A percentile compares a stretch with the other conserved stretches of the same genome.
Conservation (phyloP, 2,113 vertebrate species). For the Clupea harengus region DNA sequence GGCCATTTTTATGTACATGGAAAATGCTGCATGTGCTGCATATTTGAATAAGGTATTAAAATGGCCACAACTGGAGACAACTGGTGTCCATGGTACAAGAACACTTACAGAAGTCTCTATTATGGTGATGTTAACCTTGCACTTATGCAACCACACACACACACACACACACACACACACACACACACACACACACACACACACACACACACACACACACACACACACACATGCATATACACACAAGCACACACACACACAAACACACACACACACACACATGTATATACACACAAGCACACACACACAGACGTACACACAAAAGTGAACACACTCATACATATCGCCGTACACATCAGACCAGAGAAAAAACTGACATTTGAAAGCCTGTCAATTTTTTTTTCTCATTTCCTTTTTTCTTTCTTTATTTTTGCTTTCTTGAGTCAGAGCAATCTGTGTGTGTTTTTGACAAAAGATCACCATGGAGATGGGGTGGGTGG, state of each 20-base stretch:
- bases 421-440: neutral
- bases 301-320: neutral
- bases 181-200: neutral
- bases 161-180: neutral
- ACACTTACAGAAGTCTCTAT: neutral
- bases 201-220: neutral
- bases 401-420: neutral
- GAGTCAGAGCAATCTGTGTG: neutral
- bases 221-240: neutral
- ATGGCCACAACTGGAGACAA: neutral
- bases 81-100: neutral
- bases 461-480: neutral
- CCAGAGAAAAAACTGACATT: neutral
- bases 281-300: neutral
- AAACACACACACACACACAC: conserved; percentile 15
- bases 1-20: neutral
- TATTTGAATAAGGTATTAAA: conserved; percentile 2
- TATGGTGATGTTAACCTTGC: neutral
- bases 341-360: neutral
- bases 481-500: neutral
- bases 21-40: neutral
- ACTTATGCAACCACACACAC: neutral
- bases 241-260: conserved; percentile 13
- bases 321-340: neutral
- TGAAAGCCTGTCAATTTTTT: conserved; percentile 5